Evolutionary conservation across 2,797 vertebrate species (phyloP), one percentile per base, ranked within the genome.

Genomic region (Anguilla obscura): DNA sequence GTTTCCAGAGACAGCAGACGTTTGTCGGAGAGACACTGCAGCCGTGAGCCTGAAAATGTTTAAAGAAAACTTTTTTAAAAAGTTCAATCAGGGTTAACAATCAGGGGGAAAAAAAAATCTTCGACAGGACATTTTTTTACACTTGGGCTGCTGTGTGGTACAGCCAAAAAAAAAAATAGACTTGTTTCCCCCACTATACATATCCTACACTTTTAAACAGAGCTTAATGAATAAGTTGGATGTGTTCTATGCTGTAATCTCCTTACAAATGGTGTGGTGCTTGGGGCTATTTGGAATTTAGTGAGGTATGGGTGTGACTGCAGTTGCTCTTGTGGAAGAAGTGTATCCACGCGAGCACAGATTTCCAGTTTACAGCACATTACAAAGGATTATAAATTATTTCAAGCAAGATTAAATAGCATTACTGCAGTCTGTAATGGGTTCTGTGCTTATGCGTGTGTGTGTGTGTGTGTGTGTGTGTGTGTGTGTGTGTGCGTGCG

Each of bases 241-340:
- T 82, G 36, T 9, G 18, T 58, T 80, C 54, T 45, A 14, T 18
- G 54, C 54, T 63, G 30, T 58, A 82, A 82, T 82, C 16, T 54
- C 36, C 48, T 60, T 87, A 82, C 74, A 82, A 45, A 82, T 24
- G 24, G 74, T 80, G 74, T 87, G 71, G 52, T 50, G 30, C 58
- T 40, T 60, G 86, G 45, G 52, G 63, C 54, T 82, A 48, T 87
- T 40, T 30, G 24, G 76, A 56, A 45, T 87, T 80, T 60, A 33
- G 71, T 36, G 36, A 79, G 54, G 82, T 8, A 10, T n/a, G 54
- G 54, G 71, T 63, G 10, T 60, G 21, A 82, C 82, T 87, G 24
- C 56, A 63, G 63, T 48, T 24, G 86, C 54, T 60, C 76, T 76
- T 87, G 76, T 21, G 36, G 76, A 36, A 45, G 36, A 27, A 45